Base-by-base conservation (phyloP, 2,797 vertebrate genomes). In the Poeciliopsis turneri region DNA sequence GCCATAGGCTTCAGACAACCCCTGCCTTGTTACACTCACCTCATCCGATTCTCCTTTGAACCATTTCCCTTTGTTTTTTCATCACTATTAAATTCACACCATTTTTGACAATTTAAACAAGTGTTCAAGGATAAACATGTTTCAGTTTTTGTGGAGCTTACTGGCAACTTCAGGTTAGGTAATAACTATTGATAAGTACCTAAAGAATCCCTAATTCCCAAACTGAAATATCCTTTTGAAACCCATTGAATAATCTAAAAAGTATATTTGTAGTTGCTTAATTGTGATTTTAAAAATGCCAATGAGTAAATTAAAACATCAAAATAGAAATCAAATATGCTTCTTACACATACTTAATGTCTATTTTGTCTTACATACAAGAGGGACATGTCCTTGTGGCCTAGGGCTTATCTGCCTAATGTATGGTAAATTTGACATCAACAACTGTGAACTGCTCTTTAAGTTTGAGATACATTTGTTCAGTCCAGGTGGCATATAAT, bases 1-100 rank as follows among this genome's bases (percentile, higher is more conserved):
- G 90, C 89, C 87, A 81, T 18, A 2, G 77, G 76, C 86, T 89
- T 82, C 81, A 91, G 90, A 90, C 89, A 93, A 78, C 85, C 83
- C 82, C 81, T 85, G 83, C 78, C 84, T 89, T 25, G 36, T 80
- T 90, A 68, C 77, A 46, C 74, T 83, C 53, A 80, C 78, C 82
- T 86, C 81, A 82, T 81, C 75, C 82, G 82, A 82, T 74, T 88
- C 73, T 77, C 77, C 82, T 74, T 86, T 82, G 51, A 75, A 36
- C 72, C 57, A 41, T 72, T 84, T 82, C 33, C 75, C 33, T 76
- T 79, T 85, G 47, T 28, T n/a, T 84, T 23, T 79, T 7, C 84
- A 15, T 79, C 23, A 72, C 76, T 70, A 64, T 25, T 18, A 84
- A 68, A 82, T 82, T 86, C 55, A 72, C 49, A 79, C 80, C 43